These are phyloP conservation scores for Copsychus sechellarum DNA, from an alignment of 2,113 vertebrate genomes.

Conservation along the genomic window DNA sequence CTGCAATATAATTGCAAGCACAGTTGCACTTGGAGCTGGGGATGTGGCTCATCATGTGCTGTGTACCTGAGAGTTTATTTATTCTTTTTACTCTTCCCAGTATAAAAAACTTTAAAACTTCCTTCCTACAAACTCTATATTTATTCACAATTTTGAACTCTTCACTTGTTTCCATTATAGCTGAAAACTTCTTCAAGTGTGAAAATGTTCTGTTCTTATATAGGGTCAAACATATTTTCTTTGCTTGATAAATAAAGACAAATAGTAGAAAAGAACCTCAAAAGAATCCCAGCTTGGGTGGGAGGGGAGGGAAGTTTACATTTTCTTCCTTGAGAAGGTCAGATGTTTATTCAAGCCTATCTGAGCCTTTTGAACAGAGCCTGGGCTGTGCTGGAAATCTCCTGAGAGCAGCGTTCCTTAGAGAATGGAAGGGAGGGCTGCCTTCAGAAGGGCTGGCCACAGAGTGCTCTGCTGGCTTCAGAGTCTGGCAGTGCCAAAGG, in stretches of 20 bases:
- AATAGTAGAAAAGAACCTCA: constrained; percentile 15
- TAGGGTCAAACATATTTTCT: not conserved
- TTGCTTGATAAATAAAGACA: constrained; percentile 37
- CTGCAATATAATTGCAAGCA: not conserved
- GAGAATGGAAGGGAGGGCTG: not conserved
- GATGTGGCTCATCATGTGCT: not conserved
- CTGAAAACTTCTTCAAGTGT: not conserved
- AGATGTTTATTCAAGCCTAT: constrained; percentile 49
- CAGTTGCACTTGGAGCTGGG: not conserved
- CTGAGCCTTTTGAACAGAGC: constrained; percentile 15
- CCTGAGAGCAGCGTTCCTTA: not conserved
- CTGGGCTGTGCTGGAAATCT: constrained; percentile 11
- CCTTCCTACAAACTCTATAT: not conserved
- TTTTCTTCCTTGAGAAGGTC: constrained; percentile 8
- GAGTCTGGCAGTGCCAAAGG: not conserved
- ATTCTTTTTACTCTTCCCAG: not conserved
- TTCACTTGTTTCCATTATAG: not conserved
- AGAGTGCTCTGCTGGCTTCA: not conserved
- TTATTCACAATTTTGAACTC: not conserved
- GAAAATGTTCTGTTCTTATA: not conserved
- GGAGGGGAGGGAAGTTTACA: not conserved
- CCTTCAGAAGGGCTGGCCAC: not conserved
- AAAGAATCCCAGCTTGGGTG: not conserved
- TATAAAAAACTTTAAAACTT: not conserved
- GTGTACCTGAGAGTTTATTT: not conserved